Conservation (phyloP, 2,888 invertebrate species). For the Diarsia dahlii region DNA sequence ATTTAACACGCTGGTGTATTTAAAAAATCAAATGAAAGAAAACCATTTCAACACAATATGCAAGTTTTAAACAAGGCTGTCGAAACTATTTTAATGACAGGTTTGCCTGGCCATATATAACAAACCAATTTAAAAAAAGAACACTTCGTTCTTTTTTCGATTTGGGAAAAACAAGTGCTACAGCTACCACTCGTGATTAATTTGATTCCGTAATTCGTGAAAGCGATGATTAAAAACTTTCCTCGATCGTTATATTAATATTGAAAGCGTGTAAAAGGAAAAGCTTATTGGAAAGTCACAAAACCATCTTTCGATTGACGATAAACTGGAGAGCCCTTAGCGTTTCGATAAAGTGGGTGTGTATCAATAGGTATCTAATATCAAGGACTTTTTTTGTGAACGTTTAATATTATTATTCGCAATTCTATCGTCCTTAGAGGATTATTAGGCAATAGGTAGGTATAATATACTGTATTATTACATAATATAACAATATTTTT, state of each 20-base stretch:
- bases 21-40: conserved; percentile 46
- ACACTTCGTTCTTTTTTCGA: neutral
- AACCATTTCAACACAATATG: conserved; percentile 43
- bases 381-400: conserved; percentile 3
- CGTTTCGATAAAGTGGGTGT: conserved; percentile 3
- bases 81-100: neutral
- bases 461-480: neutral
- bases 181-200: neutral
- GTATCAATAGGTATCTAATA: conserved; percentile 17
- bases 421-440: conserved; percentile 1
- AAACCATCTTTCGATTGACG: neutral
- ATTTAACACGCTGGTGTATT: conserved; percentile 19
- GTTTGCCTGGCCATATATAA: neutral
- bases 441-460: neutral
- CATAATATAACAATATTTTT: neutral
- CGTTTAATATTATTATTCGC: neutral
- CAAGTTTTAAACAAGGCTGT: conserved; percentile 37
- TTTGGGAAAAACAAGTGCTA: neutral
- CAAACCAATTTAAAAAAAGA: neutral
- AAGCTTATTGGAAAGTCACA: conserved; percentile 1
- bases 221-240: conserved; percentile 3
- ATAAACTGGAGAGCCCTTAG: conserved; percentile 10
- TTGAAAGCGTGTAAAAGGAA: neutral
- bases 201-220: neutral
- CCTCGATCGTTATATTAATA: conserved; percentile 6